These are phyloP conservation scores for Fulica atra DNA, from an alignment of 2,113 vertebrate species.

Conservation along the genomic window DNA sequence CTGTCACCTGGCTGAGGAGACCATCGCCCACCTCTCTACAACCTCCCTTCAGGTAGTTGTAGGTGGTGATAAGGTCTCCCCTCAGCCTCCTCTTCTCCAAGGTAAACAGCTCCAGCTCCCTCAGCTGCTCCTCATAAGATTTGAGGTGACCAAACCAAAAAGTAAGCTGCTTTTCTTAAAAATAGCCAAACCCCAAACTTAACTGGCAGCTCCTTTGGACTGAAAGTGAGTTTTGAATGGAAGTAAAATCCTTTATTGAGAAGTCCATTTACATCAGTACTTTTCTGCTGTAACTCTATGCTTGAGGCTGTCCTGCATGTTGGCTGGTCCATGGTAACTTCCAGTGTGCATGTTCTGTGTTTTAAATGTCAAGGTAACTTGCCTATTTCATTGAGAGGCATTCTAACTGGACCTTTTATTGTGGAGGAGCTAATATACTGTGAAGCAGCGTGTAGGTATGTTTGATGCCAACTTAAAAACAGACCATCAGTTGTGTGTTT, in stretches of 20 bases:
- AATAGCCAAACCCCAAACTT: not conserved
- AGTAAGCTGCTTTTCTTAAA: not conserved
- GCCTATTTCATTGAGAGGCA: not conserved
- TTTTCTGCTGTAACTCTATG: not conserved
- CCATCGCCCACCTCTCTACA: no score
- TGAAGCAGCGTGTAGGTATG: not conserved
- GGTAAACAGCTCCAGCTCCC: no score
- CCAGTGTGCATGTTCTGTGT: not conserved
- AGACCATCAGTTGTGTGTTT: not conserved
- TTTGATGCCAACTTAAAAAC: not conserved
- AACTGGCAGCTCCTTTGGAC: not conserved
- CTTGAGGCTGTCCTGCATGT: not conserved
- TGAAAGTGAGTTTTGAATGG: not conserved
- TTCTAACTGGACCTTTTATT: not conserved
- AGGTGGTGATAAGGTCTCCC: no score
- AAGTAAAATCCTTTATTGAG: not conserved
- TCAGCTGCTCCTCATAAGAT: not conserved
- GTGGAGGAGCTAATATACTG: not conserved
- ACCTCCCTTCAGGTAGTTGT: no score
- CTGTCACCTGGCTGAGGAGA: no score
- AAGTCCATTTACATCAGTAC: not conserved
- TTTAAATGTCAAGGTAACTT: not conserved
- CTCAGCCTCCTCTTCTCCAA: no score
- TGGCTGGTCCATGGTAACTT: not conserved
- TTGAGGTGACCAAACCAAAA: not conserved